A percentile compares a stretch with the other conserved stretches of the same genome.
Conservation (phyloP, 2,888 invertebrate species). For the Thereva nobilitata region DNA sequence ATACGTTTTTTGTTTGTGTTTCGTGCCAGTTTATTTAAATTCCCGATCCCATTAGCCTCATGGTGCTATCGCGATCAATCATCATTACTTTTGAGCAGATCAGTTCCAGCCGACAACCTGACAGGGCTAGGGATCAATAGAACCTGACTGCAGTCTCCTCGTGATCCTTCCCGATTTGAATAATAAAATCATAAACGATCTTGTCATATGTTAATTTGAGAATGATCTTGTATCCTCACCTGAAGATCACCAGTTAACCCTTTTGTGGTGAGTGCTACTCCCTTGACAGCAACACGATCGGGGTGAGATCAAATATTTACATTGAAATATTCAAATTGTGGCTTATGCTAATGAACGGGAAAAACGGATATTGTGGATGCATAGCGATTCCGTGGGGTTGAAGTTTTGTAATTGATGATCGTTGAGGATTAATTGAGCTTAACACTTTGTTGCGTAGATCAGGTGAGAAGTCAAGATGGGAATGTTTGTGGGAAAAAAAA, state of each 20-base stretch:
- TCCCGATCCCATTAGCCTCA: slow-evolving; percentile 29
- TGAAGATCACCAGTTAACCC: slow-evolving; percentile 30
- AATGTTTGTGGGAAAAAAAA: slow-evolving; percentile 14
- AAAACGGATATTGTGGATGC: slow-evolving; percentile 6
- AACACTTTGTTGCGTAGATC: slow-evolving; percentile 23
- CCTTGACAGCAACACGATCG: slow-evolving; percentile 12
- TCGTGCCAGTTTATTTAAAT: slow-evolving; percentile 12
- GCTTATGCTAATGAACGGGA: slow-evolving; percentile 25
- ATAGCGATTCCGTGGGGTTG: slow-evolving; percentile 16
- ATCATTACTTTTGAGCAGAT: slow-evolving; percentile 31
- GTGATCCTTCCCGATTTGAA: slow-evolving; percentile 30
- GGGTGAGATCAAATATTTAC: slow-evolving; percentile 33
- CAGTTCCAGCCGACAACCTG: slow-evolving; percentile 27
- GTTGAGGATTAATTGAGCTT: slow-evolving; percentile 28
- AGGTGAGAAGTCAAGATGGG: slow-evolving; percentile 29
- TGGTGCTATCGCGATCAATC: slow-evolving; percentile 30
- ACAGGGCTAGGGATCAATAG: slow-evolving; percentile 4
- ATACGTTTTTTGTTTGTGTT: slow-evolving; percentile 8
- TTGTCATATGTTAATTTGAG: slow-evolving; percentile 33
- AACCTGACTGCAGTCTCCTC: slow-evolving; percentile 17
- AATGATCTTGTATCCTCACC: slow-evolving; percentile 33
- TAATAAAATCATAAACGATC: slow-evolving; percentile 37
- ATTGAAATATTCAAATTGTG: slow-evolving; percentile 33
- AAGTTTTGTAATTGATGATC: slow-evolving; percentile 30
- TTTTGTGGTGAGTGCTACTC: slow-evolving; percentile 7